Conservation (phyloP, 1,140 invertebrate genomes). For the Popillia japonica region DNA sequence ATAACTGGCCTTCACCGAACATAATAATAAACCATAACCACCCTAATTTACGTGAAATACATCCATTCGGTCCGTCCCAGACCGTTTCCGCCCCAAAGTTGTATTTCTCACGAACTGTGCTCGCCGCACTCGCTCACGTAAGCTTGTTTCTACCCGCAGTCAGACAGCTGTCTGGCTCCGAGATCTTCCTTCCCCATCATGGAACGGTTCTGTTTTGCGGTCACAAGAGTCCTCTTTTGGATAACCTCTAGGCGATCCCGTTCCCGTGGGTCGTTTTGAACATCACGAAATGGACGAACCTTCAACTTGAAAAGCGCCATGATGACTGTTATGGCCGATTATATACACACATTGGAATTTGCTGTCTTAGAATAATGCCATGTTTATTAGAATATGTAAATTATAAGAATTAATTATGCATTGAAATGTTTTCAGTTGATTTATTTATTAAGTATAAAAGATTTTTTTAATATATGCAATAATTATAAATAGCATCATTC, state of each 20-base stretch:
- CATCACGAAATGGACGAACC: not conserved
- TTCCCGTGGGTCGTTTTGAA: not conserved
- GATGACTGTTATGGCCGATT: not conserved
- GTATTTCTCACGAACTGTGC: not conserved
- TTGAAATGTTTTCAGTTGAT: too few species aligned
- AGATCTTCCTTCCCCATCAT: not conserved
- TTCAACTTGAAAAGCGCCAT: not conserved
- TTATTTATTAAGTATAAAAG: too few species aligned
- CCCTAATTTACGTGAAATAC: conserved; percentile 10
- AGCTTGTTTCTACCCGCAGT: conserved; percentile 9
- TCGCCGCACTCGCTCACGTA: not conserved
- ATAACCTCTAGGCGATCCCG: not conserved
- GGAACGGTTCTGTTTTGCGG: not conserved
- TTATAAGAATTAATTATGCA: too few species aligned
- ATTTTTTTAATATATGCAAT: too few species aligned
- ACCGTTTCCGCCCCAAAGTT: not conserved
- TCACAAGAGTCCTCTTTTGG: conserved; percentile 9
- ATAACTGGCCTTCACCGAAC: not conserved
- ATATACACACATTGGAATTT: not conserved
- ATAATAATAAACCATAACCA: conserved; percentile 16
- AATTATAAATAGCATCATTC: too few species aligned
- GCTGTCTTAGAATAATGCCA: too few species aligned
- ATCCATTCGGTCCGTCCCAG: conserved; percentile 12
- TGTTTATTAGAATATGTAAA: too few species aligned
- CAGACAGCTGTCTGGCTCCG: conserved; percentile 8